Base-by-base conservation (phyloP, 1,140 invertebrate species). In the Drosophila orosa region DNA sequence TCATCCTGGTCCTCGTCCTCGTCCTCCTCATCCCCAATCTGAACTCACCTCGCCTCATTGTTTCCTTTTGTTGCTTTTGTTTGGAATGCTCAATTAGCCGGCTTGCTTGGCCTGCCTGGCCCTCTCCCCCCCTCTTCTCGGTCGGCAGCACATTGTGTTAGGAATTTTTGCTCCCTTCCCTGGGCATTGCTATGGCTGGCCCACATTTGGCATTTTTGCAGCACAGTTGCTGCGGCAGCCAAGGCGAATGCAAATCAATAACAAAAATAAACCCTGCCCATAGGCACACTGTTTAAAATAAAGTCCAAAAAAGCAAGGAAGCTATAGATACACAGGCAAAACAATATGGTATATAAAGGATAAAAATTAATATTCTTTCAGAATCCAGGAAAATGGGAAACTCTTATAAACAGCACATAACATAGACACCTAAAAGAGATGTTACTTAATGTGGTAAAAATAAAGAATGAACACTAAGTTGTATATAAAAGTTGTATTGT, bases 11-110 rank as follows among this genome's bases (percentile, higher is more conserved):
- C n/a, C 25, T 25, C 15, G 19, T 35, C 29, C 29, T n/a, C 29
- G 8, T 40, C 17, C 6, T 15, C 22, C 44, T 55, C 42, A 63
- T 17, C 65, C 24, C 15, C n/a, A 19, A 33, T 25, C 58, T 35
- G 25, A 31, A 12, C 52, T 47, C 52, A 68, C 47, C 66, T 55
- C 27, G 9, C 19, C 31, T 33, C 15, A 22, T 72, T 71, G 40
- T 74, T 77, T 47, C 47, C 31, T 66, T 35, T 48, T 61, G 45
- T 45, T 47, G 40, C 40, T 48, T 48, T 71, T 62, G 66, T 72
- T 72, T 67, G 56, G 71, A 87, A 83, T 74, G 83, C 83, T 86
- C 84, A 86, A 86, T 86, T 86, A 86, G 77, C 55, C 80, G 63
- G 60, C 55, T 48, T 44, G 35, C 22, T 62, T 33, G 10, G 19